These are phyloP conservation scores for Gryllus bimaculatus DNA, from an alignment of 1,140 invertebrate genomes.

Conservation along the genomic window DNA sequence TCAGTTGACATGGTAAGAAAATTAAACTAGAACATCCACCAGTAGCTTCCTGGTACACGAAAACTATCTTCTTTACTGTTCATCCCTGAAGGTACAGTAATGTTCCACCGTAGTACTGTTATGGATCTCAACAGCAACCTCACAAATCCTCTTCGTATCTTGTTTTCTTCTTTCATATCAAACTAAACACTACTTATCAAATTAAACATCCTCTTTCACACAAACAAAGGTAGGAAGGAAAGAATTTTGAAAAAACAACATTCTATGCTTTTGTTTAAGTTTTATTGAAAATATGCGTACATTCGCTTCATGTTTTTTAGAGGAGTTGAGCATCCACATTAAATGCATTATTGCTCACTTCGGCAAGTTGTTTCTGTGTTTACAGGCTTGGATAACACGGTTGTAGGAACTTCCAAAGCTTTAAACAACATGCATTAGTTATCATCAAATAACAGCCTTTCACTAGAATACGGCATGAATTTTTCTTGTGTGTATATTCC, in stretches of 20 bases:
- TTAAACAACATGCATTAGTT: neutral
- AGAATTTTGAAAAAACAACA: neutral
- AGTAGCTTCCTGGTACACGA: no score
- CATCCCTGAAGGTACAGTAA: no score
- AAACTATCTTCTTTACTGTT: no score
- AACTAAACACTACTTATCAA: no score
- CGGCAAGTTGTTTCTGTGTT: neutral
- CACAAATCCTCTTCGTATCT: no score
- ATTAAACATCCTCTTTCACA: no score
- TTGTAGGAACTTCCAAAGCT: neutral
- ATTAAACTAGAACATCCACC: no score
- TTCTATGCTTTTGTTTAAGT: neutral
- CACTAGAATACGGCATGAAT: neutral
- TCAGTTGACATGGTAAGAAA: no score
- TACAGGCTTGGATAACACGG: neutral
- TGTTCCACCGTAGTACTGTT: no score
- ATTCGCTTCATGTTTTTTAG: neutral
- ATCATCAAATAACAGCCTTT: neutral
- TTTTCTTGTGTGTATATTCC: neutral
- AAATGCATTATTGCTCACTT: slow-evolving; percentile 5
- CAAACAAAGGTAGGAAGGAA: no score
- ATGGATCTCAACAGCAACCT: no score
- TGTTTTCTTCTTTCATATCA: no score
- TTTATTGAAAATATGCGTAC: slow-evolving; percentile 2
- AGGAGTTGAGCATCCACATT: neutral